A percentile compares a stretch with the other conserved stretches of the same genome.
These are phyloP conservation scores for Drosophila ustulata DNA, from an alignment of 2,888 invertebrate genomes.

Conservation along the genomic window DNA sequence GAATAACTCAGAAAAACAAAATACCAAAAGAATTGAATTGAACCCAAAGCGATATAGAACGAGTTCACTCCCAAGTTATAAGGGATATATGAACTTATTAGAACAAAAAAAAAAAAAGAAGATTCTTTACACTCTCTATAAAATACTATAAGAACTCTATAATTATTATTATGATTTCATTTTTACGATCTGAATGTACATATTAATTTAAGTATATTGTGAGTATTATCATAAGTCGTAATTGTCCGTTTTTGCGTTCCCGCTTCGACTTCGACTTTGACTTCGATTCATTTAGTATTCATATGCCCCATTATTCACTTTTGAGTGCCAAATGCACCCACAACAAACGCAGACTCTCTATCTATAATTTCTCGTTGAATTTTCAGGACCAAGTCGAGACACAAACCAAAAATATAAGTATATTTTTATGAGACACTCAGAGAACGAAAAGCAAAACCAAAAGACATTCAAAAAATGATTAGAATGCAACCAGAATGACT, in stretches of 20 bases:
- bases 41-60: background rate
- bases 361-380: slow-evolving; percentile 18
- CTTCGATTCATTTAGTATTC: slow-evolving; percentile 2
- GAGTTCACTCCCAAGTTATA: too few species aligned
- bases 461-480: background rate
- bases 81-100: too few species aligned
- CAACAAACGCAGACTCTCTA: slow-evolving; percentile 1
- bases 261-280: background rate
- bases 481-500: slow-evolving; percentile 17
- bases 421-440: slow-evolving; percentile 32
- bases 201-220: slow-evolving; percentile 14
- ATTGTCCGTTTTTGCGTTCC: slow-evolving; percentile 1
- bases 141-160: background rate
- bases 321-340: slow-evolving; percentile 52
- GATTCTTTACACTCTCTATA: background rate
- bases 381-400: slow-evolving; percentile 56
- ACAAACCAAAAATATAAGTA: background rate
- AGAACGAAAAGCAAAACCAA: background rate
- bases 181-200: background rate
- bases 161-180: background rate
- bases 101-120: background rate
- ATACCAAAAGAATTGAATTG: slow-evolving; percentile 29
- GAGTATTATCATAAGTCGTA: slow-evolving; percentile 19
- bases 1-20: background rate
- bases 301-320: slow-evolving; percentile 30